A percentile compares a stretch with the other conserved stretches of the same genome.
These are phyloP conservation scores for Chelon auratus DNA, from an alignment of 2,797 vertebrate genomes.

Conservation along the genomic window DNA sequence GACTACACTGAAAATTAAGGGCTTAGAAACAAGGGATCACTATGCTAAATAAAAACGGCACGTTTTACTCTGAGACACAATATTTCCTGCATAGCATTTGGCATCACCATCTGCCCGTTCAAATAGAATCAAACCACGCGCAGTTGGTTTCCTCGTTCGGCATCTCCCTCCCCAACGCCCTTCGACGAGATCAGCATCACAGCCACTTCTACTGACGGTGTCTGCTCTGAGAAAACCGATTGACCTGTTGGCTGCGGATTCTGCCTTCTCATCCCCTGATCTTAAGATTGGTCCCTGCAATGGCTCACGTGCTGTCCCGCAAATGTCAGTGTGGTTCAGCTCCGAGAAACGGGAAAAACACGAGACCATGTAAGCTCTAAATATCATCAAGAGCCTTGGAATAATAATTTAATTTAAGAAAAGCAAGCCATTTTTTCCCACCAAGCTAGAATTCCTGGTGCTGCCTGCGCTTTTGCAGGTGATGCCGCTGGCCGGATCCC, in stretches of 20 bases:
- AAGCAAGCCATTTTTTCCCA: background rate
- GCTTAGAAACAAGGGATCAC: no score
- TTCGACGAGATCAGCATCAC: constrained; percentile 9
- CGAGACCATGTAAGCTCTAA: background rate
- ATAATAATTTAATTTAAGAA: no score
- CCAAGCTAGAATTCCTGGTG: background rate
- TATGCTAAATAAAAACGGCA: background rate
- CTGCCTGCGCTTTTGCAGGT: constrained; percentile 10
- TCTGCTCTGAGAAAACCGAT: constrained; percentile 2
- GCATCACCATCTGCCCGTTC: constrained; percentile 37
- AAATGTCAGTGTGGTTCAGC: constrained; percentile 10
- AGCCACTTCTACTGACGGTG: constrained; percentile 14
- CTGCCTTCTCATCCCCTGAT: background rate
- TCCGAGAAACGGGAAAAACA: background rate
- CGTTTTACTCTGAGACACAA: background rate
- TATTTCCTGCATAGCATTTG: constrained; percentile 29
- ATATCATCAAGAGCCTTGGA: background rate
- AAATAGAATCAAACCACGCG: constrained; percentile 29
- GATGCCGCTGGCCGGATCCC: constrained; percentile 5
- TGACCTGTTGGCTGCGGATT: constrained; percentile 15
- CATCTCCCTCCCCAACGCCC: constrained; percentile 18
- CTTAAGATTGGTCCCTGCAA: background rate
- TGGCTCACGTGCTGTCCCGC: background rate
- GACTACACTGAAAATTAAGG: no score
- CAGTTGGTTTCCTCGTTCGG: constrained; percentile 34